Conservation (phyloP, 2,888 invertebrate species). For the Cephus spinipes region DNA sequence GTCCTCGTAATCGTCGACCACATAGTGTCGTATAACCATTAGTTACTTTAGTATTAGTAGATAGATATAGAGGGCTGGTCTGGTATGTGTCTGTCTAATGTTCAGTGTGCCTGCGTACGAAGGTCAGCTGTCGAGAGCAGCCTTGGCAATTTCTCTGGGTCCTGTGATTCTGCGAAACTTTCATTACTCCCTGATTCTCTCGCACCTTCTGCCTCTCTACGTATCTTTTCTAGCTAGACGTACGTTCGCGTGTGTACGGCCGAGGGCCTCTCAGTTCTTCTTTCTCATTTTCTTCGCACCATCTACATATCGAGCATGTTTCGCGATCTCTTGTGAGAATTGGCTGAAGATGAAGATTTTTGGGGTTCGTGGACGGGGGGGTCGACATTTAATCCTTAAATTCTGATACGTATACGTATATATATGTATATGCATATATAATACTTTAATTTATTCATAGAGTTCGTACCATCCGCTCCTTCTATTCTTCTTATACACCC, state of each 20-base stretch:
- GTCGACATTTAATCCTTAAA: conserved; percentile 50
- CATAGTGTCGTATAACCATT: conserved; percentile 29
- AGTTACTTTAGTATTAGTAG: conserved; percentile 10
- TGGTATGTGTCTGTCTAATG: background rate
- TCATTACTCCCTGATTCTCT: background rate
- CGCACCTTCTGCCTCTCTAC: background rate
- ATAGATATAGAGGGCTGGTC: conserved; percentile 10
- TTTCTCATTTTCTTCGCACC: background rate
- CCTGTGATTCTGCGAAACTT: background rate
- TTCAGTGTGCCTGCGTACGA: background rate
- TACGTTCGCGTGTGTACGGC: background rate
- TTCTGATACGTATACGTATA: conserved; percentile 58
- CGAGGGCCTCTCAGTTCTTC: background rate
- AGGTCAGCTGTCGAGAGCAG: background rate
- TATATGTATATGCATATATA: conserved; percentile 59
- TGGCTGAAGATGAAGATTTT: background rate
- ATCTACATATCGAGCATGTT: background rate
- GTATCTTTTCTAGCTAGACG: background rate
- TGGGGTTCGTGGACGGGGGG: conserved; percentile 37
- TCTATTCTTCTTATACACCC: background rate
- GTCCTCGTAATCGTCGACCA: conserved; percentile 40
- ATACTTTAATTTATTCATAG: conserved; percentile 56
- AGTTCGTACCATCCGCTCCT: conserved; percentile 27
- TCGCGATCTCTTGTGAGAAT: background rate
- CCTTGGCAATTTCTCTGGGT: background rate